Evolutionary conservation across 2,888 invertebrate genomes (phyloP).

Genomic region (Sarcophaga rosellei): DNA sequence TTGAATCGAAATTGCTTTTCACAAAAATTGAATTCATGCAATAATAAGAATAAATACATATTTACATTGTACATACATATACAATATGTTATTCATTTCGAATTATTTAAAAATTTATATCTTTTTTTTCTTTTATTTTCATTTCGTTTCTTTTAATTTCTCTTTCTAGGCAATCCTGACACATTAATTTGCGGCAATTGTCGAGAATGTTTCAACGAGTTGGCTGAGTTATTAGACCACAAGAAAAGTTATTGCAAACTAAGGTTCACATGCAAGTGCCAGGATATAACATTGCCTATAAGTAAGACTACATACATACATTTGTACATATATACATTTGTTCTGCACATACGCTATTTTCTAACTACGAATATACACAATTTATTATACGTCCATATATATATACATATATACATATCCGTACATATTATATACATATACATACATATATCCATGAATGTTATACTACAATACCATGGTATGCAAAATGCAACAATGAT

Average conservation of each 20-base stretch:
- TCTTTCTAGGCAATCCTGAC: conserved; percentile 86
- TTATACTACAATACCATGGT: background rate
- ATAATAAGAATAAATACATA: too few species aligned
- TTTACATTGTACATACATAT: too few species aligned
- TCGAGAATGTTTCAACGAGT: conserved; percentile 87
- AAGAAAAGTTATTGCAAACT: conserved; percentile 88
- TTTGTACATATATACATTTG: background rate
- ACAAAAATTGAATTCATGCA: too few species aligned
- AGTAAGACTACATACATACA: conserved; percentile 77
- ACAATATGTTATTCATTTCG: too few species aligned
- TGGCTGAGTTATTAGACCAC: conserved; percentile 88
- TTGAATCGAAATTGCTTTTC: too few species aligned
- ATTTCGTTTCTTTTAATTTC: conserved; percentile 51
- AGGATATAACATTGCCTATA: conserved; percentile 82
- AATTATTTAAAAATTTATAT: background rate
- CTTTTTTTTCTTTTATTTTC: background rate
- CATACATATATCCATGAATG: conserved; percentile 11
- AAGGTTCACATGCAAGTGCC: conserved; percentile 87
- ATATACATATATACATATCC: background rate
- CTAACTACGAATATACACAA: background rate
- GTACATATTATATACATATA: background rate
- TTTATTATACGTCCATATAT: background rate
- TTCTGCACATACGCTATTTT: background rate
- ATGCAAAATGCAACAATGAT: conserved; percentile 31
- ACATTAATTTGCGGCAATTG: conserved; percentile 91